phyloP scores from a whole-genome alignment of 2,797 vertebrate species.

The Dryobates pubescens region DNA sequence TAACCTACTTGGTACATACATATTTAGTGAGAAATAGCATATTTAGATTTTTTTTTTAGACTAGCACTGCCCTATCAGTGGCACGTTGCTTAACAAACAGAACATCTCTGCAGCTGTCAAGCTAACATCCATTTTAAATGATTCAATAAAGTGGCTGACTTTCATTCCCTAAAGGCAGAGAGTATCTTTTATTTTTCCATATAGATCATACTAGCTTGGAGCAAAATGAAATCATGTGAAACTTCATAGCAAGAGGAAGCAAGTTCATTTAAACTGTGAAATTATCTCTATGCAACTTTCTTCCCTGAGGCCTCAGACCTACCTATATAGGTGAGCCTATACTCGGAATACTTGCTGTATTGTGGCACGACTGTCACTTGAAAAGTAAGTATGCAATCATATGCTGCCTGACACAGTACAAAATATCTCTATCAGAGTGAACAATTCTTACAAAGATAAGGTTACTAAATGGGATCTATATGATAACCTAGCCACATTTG shows the following conservation, averaged over 20 bases:
- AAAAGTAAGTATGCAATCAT: background rate
- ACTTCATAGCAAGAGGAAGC: background rate
- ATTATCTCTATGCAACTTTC: background rate
- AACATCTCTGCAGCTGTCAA: background rate
- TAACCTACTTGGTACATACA: background rate
- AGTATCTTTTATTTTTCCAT: background rate
- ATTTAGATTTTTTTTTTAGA: background rate
- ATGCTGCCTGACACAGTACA: background rate
- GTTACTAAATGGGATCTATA: background rate
- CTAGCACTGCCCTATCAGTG: background rate
- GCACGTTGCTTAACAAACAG: conserved; percentile 7
- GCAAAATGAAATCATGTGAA: background rate
- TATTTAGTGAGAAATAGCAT: background rate
- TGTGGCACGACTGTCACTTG: background rate
- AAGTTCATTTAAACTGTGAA: background rate
- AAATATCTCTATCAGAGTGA: background rate
- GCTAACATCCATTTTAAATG: background rate
- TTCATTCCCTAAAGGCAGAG: background rate
- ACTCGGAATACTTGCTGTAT: background rate
- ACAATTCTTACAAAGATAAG: background rate
- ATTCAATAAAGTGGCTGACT: background rate
- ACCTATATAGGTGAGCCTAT: background rate
- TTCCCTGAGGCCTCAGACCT: background rate
- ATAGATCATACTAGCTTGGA: background rate
- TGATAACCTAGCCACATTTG: background rate